Conservation (phyloP, 92 coral and sea anemone genomes). For the Metridium senile region DNA sequence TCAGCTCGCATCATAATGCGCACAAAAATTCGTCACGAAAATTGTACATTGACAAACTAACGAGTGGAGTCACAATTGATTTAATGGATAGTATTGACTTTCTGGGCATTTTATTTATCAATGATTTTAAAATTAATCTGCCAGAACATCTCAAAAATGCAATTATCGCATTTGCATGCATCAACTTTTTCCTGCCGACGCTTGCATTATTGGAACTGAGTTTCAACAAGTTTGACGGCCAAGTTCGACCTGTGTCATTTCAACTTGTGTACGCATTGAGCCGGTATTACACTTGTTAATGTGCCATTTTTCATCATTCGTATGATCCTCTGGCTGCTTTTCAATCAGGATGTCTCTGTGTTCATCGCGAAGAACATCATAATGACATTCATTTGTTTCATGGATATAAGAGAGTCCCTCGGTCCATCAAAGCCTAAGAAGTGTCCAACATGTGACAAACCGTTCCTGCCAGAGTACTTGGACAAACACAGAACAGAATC, state of each 20-base stretch:
- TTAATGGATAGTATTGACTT: conserved; percentile 90
- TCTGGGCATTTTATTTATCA: conserved; percentile 72
- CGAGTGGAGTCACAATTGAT: conserved; percentile 81
- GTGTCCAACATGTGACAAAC: conserved; percentile 50
- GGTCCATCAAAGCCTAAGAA: conserved; percentile 64
- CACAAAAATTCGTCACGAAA: conserved; percentile 60
- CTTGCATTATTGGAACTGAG: conserved; percentile 78
- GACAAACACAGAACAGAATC: conserved; percentile 48
- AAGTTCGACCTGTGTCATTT: conserved; percentile 59
- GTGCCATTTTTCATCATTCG: conserved; percentile 77
- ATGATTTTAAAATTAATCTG: conserved; percentile 47
- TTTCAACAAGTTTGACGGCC: conserved; percentile 68
- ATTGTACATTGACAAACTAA: conserved; percentile 69
- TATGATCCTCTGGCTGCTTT: conserved; percentile 65
- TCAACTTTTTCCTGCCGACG: conserved; percentile 88
- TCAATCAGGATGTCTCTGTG: conserved; percentile 83
- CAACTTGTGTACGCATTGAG: conserved; percentile 74
- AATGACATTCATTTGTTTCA: conserved; percentile 68
- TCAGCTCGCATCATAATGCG: conserved; percentile 82
- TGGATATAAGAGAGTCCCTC: conserved; percentile 72
- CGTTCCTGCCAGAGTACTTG: conserved; percentile 39
- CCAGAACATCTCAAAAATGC: conserved; percentile 73
- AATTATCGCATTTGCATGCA: conserved; percentile 90
- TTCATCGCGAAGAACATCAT: conserved; percentile 87
- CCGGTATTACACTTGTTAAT: conserved; percentile 73